These are phyloP conservation scores for Herminia tarsipennalis DNA, from an alignment of 2,888 invertebrate genomes.

Conservation along the genomic window DNA sequence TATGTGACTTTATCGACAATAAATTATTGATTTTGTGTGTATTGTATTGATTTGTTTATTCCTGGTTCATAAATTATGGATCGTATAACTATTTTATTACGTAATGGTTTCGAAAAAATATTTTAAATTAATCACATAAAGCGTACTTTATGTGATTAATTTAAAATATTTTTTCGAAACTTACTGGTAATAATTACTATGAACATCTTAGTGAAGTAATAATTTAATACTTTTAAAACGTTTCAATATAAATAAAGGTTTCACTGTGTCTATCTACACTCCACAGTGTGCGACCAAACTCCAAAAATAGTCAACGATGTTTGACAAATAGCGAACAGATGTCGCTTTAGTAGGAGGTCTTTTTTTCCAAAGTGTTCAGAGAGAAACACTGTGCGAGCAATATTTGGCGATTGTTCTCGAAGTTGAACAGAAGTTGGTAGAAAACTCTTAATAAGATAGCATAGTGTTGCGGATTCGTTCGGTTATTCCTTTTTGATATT, in stretches of 20 bases:
- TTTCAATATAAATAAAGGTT: neutral
- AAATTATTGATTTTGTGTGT: constrained; percentile 24
- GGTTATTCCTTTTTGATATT: constrained; percentile 19
- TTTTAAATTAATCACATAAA: neutral
- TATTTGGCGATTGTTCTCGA: constrained; percentile 43
- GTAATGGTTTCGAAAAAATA: neutral
- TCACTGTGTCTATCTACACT: constrained; percentile 52
- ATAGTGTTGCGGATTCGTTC: constrained; percentile 18
- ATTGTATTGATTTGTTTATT: constrained; percentile 7
- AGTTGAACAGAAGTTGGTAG: constrained; percentile 38
- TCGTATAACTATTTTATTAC: neutral
- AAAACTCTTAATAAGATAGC: constrained; percentile 40
- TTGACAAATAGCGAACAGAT: constrained; percentile 83
- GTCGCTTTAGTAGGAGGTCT: constrained; percentile 58
- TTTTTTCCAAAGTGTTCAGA: constrained; percentile 43
- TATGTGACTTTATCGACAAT: constrained; percentile 23
- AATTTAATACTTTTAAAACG: too few relatives aligned
- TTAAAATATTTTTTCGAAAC: too few relatives aligned
- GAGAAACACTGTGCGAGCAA: constrained; percentile 36
- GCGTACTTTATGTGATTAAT: too few relatives aligned
- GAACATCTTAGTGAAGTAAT: too few relatives aligned
- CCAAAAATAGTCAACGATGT: constrained; percentile 79
- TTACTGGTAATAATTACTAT: too few relatives aligned
- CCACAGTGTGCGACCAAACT: constrained; percentile 17
- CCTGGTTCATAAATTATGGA: constrained; percentile 8